These are phyloP conservation scores for Limenitis camilla DNA, from an alignment of 2,888 invertebrate genomes.

Conservation along the genomic window DNA sequence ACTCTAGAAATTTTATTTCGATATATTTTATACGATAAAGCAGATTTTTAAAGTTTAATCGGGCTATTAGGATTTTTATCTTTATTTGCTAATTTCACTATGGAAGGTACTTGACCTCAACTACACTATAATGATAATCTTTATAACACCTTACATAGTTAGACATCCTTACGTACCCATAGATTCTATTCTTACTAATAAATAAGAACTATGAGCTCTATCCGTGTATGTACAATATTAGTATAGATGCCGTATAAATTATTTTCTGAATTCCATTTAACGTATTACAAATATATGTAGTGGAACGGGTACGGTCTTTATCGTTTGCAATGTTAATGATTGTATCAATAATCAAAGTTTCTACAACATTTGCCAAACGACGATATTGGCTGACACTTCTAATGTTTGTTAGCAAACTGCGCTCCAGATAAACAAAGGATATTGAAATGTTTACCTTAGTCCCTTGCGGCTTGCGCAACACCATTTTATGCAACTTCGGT, in stretches of 20 bases:
- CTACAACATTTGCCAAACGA: constrained; percentile 17
- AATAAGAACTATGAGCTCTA: not conserved
- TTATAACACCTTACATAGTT: too few species aligned
- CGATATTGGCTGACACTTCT: constrained; percentile 31
- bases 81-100: not conserved
- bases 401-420: constrained; percentile 34
- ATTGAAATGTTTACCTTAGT: constrained; percentile 50
- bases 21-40: constrained; percentile 6
- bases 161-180: too few species aligned
- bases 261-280: not conserved
- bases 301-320: too few species aligned
- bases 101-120: too few species aligned
- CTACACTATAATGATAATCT: too few species aligned
- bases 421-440: constrained; percentile 47
- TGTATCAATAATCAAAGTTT: constrained; percentile 19
- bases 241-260: not conserved
- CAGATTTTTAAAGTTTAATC: not conserved
- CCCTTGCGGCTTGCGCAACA: constrained; percentile 53
- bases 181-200: too few species aligned
- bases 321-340: too few species aligned
- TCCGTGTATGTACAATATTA: not conserved
- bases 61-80: not conserved
- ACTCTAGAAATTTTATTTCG: constrained; percentile 6
- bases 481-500: constrained; percentile 49
- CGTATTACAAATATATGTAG: too few species aligned